A percentile compares a stretch with the other conserved stretches of the same genome.
Conservation (phyloP, 2,797 vertebrate genomes). For the Sorex maritimensis region DNA sequence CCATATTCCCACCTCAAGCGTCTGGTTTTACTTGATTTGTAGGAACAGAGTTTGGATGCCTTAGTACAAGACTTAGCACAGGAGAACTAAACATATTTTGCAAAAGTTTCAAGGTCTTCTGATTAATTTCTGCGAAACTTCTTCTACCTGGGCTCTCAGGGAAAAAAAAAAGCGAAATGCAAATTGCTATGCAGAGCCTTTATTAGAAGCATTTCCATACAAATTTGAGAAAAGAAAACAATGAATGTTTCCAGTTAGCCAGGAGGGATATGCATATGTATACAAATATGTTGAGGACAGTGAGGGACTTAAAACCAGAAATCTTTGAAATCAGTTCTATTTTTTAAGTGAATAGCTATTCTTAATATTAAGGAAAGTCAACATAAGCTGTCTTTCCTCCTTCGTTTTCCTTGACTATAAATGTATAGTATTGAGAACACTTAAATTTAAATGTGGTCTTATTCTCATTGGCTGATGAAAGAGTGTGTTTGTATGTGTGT, state of each 20-base stretch:
- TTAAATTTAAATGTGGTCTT: not conserved
- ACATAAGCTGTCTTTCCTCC: not conserved
- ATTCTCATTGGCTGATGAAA: not conserved
- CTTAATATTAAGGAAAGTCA: not conserved
- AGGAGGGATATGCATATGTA: not conserved
- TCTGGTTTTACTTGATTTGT: too few relatives aligned
- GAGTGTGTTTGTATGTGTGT: not conserved
- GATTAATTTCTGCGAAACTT: conserved; percentile 26
- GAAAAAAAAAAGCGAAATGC: conserved; percentile 5
- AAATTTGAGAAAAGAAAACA: too few relatives aligned
- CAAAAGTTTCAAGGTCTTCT: not conserved
- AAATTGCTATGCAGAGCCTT: not conserved
- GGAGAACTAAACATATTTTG: not conserved
- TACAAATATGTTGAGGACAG: not conserved
- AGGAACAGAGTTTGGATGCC: not conserved
- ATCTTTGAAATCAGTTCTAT: not conserved
- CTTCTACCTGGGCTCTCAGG: not conserved
- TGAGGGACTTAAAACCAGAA: not conserved
- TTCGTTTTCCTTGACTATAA: not conserved
- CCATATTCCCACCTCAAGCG: not conserved
- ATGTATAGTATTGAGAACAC: not conserved
- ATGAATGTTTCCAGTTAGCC: not conserved
- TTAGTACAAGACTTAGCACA: too few relatives aligned
- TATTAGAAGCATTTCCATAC: not conserved
- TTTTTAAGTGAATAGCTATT: conserved; percentile 4